A percentile compares a stretch with the other conserved stretches of the same genome.
Evolutionary conservation across 2,797 vertebrate genomes (phyloP).

Genomic region (Centroberyx gerrardi): DNA sequence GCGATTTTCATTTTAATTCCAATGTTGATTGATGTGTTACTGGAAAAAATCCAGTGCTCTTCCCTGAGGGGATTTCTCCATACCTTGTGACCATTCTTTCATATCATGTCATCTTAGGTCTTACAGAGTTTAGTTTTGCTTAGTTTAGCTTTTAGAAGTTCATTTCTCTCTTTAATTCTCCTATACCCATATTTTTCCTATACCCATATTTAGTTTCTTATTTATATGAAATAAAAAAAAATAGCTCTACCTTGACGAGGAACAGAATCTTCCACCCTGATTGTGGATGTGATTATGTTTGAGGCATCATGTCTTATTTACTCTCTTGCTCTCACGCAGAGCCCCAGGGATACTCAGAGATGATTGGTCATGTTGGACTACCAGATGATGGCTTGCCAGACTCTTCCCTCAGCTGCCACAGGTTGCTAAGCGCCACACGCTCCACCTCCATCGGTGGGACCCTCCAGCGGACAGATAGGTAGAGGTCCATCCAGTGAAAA

Average conservation of each 20-base stretch:
- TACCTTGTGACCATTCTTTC: not conserved
- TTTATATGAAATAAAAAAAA: not conserved
- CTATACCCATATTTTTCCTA: no score
- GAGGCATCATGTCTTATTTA: not conserved
- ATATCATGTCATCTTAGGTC: not conserved
- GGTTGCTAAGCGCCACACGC: constrained; percentile 76
- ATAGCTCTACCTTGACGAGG: not conserved
- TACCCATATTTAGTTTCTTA: no score
- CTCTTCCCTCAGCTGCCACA: constrained; percentile 79
- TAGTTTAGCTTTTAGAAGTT: not conserved
- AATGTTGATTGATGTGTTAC: constrained; percentile 33
- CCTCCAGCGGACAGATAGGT: constrained; percentile 87
- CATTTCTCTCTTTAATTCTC: no score
- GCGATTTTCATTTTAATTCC: constrained; percentile 42
- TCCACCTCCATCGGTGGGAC: constrained; percentile 76
- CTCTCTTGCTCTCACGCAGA: constrained; percentile 77
- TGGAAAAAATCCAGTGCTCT: constrained; percentile 10
- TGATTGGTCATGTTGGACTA: constrained; percentile 71
- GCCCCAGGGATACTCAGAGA: constrained; percentile 81
- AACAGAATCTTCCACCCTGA: not conserved
- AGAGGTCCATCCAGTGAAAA: constrained; percentile 55
- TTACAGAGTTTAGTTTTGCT: not conserved
- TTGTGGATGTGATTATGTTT: not conserved
- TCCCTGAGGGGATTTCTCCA: not conserved
- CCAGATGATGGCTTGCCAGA: constrained; percentile 81